A percentile compares a stretch with the other conserved stretches of the same genome.
phyloP scores from a whole-genome alignment of 2,797 vertebrate species.

The Toxotes lorentzi region DNA sequence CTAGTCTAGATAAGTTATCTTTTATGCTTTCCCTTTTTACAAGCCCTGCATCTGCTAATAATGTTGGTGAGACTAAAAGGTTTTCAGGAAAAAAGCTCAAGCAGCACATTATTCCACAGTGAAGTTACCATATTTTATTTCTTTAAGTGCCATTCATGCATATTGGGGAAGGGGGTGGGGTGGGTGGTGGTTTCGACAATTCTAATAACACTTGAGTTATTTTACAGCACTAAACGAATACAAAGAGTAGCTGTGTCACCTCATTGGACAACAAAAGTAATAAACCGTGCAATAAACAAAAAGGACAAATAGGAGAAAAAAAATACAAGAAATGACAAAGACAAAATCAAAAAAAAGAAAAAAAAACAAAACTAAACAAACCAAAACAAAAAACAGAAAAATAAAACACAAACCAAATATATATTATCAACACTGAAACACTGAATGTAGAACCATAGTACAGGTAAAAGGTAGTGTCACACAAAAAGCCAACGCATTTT shows the following conservation, averaged over 20 bases:
- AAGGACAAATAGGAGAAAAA: constrained; percentile 71
- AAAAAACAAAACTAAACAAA: constrained; percentile 84
- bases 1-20: no score
- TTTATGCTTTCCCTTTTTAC: background rate
- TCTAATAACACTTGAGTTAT: constrained; percentile 96
- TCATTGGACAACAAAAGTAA: constrained; percentile 93
- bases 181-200: constrained; percentile 90
- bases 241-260: constrained; percentile 93
- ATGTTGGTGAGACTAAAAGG: background rate
- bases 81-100: constrained; percentile 61
- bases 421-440: constrained; percentile 96
- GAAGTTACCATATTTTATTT: constrained; percentile 96
- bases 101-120: constrained; percentile 87
- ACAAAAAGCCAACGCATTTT: constrained; percentile 94
- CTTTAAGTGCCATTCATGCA: constrained; percentile 98
- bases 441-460: constrained; percentile 96
- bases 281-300: constrained; percentile 96
- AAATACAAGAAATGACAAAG: constrained; percentile 88
- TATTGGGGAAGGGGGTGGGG: constrained; percentile 87
- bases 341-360: constrained; percentile 83
- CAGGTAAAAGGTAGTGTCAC: constrained; percentile 94
- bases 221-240: constrained; percentile 97
- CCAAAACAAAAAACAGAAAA: constrained; percentile 74
- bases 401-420: constrained; percentile 89
- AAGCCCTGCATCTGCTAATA: background rate